Evolutionary conservation across 1,140 invertebrate genomes (phyloP).

Genomic region (Drosophila saltans): DNA sequence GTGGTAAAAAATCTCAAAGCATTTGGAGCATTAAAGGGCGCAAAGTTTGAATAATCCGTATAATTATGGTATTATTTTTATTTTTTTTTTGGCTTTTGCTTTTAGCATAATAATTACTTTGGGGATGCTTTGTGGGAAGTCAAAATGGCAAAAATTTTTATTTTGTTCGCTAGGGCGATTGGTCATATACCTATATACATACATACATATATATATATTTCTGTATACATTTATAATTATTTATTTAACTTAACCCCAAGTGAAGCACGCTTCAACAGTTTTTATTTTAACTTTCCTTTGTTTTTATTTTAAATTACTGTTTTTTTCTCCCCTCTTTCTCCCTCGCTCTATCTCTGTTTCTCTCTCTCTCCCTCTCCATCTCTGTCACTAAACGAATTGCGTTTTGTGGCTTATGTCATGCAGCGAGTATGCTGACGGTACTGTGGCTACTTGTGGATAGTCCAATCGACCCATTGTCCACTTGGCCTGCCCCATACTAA

Average conservation of each 20-base stretch:
- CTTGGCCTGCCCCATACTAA: slow-evolving; percentile 1
- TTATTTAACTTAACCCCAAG: slow-evolving; percentile 24
- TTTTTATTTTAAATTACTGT: neutral
- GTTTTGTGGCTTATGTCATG: slow-evolving; percentile 58
- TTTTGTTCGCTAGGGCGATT: slow-evolving; percentile 8
- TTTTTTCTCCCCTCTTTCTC: neutral
- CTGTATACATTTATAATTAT: slow-evolving; percentile 2
- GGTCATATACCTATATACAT: neutral
- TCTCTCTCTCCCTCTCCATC: neutral
- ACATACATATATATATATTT: neutral
- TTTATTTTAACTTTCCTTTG: slow-evolving; percentile 12
- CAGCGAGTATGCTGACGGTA: slow-evolving; percentile 18
- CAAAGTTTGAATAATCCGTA: slow-evolving; percentile 35
- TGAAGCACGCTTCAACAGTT: slow-evolving; percentile 44
- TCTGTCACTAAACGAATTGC: slow-evolving; percentile 30
- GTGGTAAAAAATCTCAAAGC: slow-evolving; percentile 26
- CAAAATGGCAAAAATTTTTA: slow-evolving; percentile 30
- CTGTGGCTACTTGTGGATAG: slow-evolving; percentile 6
- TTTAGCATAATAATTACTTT: too few relatives aligned
- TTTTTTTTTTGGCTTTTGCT: neutral
- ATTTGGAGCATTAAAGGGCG: slow-evolving; percentile 51
- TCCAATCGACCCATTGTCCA: slow-evolving; percentile 19
- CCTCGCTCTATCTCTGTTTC: neutral
- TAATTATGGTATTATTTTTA: slow-evolving; percentile 38
- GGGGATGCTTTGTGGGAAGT: slow-evolving; percentile 8